Conservation (phyloP, 2,113 vertebrate genomes). For the Carassius auratus region DNA sequence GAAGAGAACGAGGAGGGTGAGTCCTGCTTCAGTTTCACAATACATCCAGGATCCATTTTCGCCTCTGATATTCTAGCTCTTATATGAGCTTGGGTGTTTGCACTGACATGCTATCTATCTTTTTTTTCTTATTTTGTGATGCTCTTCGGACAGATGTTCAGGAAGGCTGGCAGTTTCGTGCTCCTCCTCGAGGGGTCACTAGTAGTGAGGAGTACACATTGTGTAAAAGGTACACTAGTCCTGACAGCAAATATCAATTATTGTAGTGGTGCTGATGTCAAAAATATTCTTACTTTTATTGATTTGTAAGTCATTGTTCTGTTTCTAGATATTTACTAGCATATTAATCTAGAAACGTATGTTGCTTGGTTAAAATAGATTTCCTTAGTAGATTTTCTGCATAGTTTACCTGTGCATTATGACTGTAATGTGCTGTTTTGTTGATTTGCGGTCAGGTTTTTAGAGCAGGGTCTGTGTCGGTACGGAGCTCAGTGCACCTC, state of each 20-base stretch:
- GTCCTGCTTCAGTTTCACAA: constrained; percentile 40
- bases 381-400: neutral
- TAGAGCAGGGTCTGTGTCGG: constrained; percentile 96
- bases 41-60: neutral
- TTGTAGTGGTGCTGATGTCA: neutral
- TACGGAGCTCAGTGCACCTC: constrained; percentile 98
- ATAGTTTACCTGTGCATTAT: neutral
- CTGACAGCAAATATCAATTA: neutral
- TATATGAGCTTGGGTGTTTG: neutral
- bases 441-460: constrained; percentile 76
- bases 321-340: neutral
- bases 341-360: neutral
- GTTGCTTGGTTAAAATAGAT: too few relatives aligned
- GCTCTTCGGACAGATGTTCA: constrained; percentile 71
- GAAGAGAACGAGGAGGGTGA: constrained; percentile 80
- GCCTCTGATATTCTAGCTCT: neutral
- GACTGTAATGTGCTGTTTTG: neutral
- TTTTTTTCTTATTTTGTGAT: constrained; percentile 26
- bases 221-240: constrained; percentile 87
- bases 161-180: constrained; percentile 96
- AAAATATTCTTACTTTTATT: neutral
- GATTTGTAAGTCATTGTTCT: neutral
- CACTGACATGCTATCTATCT: neutral
- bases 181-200: constrained; percentile 94
- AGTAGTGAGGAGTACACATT: constrained; percentile 98